Evolutionary conservation across 2,113 vertebrate genomes (phyloP).

Genomic region (Pteronura brasiliensis): DNA sequence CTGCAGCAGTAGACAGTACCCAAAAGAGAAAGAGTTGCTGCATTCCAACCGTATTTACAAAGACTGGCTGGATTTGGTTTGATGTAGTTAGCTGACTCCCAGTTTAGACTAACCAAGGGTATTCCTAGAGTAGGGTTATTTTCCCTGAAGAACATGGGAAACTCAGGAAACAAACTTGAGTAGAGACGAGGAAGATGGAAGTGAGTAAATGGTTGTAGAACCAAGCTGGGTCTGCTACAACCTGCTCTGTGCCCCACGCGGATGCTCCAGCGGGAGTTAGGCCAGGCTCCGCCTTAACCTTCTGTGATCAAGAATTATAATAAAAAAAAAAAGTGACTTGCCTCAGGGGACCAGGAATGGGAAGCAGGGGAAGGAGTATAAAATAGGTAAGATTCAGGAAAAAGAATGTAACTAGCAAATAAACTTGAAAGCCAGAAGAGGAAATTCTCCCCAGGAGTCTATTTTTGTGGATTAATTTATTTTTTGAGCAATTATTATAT

Average conservation of each 20-base stretch:
- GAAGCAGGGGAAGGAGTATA: not conserved
- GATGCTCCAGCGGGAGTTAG: not conserved
- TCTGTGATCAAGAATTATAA: not conserved
- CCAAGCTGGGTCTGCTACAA: not conserved
- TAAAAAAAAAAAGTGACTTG: not conserved
- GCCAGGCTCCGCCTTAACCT: not conserved
- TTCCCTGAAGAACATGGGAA: not conserved
- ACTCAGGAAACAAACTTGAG: not conserved
- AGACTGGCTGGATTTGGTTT: not conserved
- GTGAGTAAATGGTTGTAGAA: not conserved
- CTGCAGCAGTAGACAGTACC: not conserved
- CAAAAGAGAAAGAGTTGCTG: not conserved
- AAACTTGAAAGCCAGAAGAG: not conserved
- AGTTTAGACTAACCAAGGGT: not conserved
- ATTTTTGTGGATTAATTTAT: not conserved
- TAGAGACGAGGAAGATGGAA: not conserved
- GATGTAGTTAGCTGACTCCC: not conserved
- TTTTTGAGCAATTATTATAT: not conserved
- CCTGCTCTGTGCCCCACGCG: not conserved
- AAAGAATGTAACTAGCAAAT: not conserved
- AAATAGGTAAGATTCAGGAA: slow-evolving; percentile 3
- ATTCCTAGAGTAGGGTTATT: not conserved
- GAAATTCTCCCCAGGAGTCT: not conserved
- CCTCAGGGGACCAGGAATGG: not conserved
- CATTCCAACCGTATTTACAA: not conserved